Evolutionary conservation across 2,797 vertebrate genomes (phyloP).

Genomic region (Sarcoramphus papa): DNA sequence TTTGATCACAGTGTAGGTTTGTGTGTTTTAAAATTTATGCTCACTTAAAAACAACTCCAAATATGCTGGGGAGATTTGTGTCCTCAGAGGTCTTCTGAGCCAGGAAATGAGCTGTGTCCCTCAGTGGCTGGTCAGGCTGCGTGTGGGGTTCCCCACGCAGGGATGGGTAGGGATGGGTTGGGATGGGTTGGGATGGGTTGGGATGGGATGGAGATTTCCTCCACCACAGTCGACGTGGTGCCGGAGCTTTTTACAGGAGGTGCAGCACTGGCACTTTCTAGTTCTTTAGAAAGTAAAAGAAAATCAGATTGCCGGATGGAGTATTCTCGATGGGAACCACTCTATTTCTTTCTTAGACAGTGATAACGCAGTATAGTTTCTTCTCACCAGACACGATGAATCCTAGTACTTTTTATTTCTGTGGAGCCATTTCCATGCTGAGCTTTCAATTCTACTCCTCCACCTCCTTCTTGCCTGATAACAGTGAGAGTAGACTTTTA

Average conservation of each 20-base stretch:
- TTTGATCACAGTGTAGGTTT: background rate
- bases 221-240: accelerated
- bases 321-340: background rate
- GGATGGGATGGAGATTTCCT: background rate
- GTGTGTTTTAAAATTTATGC: background rate
- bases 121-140: accelerated
- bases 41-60: background rate
- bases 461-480: background rate
- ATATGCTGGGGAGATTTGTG: background rate
- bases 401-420: background rate
- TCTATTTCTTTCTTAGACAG: background rate
- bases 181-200: background rate
- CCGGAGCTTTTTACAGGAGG: background rate
- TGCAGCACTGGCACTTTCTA: background rate
- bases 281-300: background rate
- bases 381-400: background rate
- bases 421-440: background rate
- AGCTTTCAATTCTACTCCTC: constrained; percentile 1
- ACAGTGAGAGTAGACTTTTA: background rate
- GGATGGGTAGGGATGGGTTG: background rate
- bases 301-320: background rate
- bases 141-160: background rate
- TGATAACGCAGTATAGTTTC: background rate
- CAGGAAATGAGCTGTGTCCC: background rate
- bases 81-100: background rate